Base-by-base conservation (phyloP, 2,888 invertebrate species). In the Ichneumoninae sp. region DNA sequence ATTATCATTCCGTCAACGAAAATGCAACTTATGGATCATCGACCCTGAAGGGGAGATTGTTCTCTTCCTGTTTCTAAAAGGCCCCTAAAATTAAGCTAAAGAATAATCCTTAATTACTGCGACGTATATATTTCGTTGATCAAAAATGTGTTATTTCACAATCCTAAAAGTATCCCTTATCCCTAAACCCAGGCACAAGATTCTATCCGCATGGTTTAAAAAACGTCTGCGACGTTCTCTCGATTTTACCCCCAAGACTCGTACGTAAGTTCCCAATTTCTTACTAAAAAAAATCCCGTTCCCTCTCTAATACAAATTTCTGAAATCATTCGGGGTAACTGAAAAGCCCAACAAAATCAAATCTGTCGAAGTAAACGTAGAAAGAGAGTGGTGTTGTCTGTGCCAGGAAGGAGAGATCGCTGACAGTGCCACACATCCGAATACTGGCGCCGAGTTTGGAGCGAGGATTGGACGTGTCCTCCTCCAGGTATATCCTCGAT, bases 371-470 rank as follows among this genome's bases (percentile, higher is more conserved):
- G 50, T 78, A 72, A 87, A 87, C 81, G 89, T 89, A 88, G 89
- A 90, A 89, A 89, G 89, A 89, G 88, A 87, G 80, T 83, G 85
- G 88, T 90, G 85, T 92, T 92, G 87, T 92, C 85, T 93, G 88
- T 90, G 86, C 83, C 81, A 92, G 93, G 93, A 96, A 96, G 94
- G 95, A 95, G 95, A 96, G 96, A 95, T 95, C 96, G 94, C 95
- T 96, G 95, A 95, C 96, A 94, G 95, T 97, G 89, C 97, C 97
- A 88, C 97, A 97, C 95, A 97, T 97, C 93, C 96, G 97, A 92
- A 96, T 97, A 92, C 95, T 97, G 95, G 97, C 97, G 93, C 96
- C 97, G 90, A 97, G 97, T 94, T 95, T 97, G 95, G 97, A 97
- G 95, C 95, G 96, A 91, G 97, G 97, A 91, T 95, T 97, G 94